These are phyloP conservation scores for Microctonus aethiopoides DNA, from an alignment of 2,888 invertebrate genomes.

Conservation along the genomic window DNA sequence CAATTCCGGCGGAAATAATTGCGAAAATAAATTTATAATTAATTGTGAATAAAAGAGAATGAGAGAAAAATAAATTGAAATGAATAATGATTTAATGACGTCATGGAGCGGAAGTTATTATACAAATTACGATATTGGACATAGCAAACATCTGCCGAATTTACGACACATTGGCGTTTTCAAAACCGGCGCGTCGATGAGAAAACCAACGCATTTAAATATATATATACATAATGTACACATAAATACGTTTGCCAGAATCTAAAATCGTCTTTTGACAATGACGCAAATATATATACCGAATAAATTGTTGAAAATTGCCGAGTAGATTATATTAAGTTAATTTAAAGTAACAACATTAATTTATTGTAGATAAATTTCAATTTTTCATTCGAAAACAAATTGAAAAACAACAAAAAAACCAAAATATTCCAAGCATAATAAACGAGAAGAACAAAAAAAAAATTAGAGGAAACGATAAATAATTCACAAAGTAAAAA, in stretches of 20 bases:
- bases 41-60: not conserved
- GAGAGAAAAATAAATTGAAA: not conserved
- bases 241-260: slow-evolving; percentile 55
- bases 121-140: slow-evolving; percentile 14
- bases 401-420: not conserved
- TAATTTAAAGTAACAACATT: not conserved
- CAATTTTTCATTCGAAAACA: not conserved
- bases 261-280: slow-evolving; percentile 64
- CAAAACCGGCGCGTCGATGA: slow-evolving; percentile 25
- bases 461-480: not conserved
- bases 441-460: too few relatives aligned
- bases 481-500: too few relatives aligned
- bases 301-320: slow-evolving; percentile 48
- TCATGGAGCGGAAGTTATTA: slow-evolving; percentile 37
- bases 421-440: too few relatives aligned
- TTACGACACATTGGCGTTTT: slow-evolving; percentile 37
- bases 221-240: slow-evolving; percentile 24
- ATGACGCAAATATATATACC: slow-evolving; percentile 59
- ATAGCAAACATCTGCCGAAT: slow-evolving; percentile 36
- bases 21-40: not conserved
- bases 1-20: not conserved
- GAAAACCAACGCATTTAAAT: slow-evolving; percentile 10
- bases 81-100: slow-evolving; percentile 11
- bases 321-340: not conserved
- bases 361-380: not conserved